phyloP scores from a whole-genome alignment of 2,888 invertebrate species.

The Allolobophora icterica region DNA sequence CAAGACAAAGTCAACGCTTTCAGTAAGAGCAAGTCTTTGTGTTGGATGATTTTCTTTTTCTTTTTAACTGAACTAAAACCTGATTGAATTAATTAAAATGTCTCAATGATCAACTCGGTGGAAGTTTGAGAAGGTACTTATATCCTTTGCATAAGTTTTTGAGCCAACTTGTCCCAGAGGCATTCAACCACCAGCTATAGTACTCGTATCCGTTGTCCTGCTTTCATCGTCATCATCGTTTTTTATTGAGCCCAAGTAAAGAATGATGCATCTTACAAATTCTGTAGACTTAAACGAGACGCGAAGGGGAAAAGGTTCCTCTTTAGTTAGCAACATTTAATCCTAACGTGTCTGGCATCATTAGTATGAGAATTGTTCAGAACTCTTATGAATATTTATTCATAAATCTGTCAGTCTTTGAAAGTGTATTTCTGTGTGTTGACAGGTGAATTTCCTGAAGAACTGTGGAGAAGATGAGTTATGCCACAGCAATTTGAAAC shows the following conservation, averaged over 20 bases:
- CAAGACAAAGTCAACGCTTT: background rate
- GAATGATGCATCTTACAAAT: too few species aligned
- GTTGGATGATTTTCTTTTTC: background rate
- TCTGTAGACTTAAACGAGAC: too few species aligned
- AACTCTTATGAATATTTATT: background rate
- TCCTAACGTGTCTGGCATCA: too few species aligned
- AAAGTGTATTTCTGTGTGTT: background rate
- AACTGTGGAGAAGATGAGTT: slow-evolving; percentile 54
- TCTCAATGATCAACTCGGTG: too few species aligned
- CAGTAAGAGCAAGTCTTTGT: background rate
- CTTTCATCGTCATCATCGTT: too few species aligned
- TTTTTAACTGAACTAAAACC: background rate
- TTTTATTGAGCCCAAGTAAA: too few species aligned
- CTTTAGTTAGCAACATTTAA: too few species aligned
- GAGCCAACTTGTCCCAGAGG: background rate
- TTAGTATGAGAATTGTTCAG: too few species aligned
- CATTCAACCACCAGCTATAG: too few species aligned
- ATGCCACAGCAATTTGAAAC: slow-evolving; percentile 41
- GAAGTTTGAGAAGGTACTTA: background rate
- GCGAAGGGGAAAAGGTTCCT: too few species aligned
- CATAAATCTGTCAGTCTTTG: background rate
- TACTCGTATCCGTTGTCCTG: too few species aligned
- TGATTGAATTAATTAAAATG: background rate
- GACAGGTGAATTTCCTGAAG: slow-evolving; percentile 44
- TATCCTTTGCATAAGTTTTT: background rate